Base-by-base conservation (phyloP, 2,888 invertebrate genomes). In the Fabriciana adippe region DNA sequence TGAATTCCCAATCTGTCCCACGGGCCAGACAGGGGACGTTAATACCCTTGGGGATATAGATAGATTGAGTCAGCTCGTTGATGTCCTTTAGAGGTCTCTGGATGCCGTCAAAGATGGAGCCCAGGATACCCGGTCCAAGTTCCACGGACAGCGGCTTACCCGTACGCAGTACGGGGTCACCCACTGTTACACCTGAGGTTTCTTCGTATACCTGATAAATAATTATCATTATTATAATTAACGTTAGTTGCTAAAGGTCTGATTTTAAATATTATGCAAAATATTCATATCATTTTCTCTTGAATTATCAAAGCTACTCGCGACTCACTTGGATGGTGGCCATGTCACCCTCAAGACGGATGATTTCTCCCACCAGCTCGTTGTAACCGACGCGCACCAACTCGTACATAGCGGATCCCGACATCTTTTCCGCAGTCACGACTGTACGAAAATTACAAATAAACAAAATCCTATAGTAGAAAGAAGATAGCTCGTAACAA, bases 401-500 rank as follows among this genome's bases (percentile, higher is more conserved):
- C 93, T 99, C 99, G 96, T 99, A 99, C 99, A 99, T 99, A 94
- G 99, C 99, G 41, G 99, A 97, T 72, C 99, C 99, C 70, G 99
- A 96, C 99, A 99, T 99, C 88, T 97, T 97, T 90, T 99, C 98
- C 75, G 99, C 99, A 71, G 99, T 99, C 61, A 99, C 99, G 91
- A 99, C 99, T 99, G 85, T 69, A 5, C 21, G 59, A 57, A 48
- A 31, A 57, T 21, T 53, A 31, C 18, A 67, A 61, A 53, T 53
- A 21, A 4, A 11, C 13, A 26, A 53, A 4, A 21, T 14, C 13
- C 26, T 41, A 41, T 11, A 41, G 35, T 11, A 41, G 8, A 41
- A 41, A 35, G 2, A 41, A 41, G 11, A 8, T 41, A 11, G 3
- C 11, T 41, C 26, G 4, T 26, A 4, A 26, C 4, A 26, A 26